Evolutionary conservation across 2,888 invertebrate species (phyloP).

Genomic region (Tromatobia lineatoria): DNA sequence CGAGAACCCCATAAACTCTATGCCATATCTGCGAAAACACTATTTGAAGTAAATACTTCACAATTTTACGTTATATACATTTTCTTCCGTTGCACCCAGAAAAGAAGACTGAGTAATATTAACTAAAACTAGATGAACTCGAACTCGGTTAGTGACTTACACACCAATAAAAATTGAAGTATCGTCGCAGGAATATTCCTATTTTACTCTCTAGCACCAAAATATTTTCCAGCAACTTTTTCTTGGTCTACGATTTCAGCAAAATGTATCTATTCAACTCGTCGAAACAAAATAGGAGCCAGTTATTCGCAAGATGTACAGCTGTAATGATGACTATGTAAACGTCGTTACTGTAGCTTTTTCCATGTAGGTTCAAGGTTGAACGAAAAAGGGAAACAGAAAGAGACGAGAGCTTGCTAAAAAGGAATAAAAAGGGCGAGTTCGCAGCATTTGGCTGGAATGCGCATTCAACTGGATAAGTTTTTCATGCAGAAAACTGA

Average conservation of each 20-base stretch:
- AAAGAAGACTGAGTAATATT: too few species aligned
- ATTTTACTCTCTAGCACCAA: not conserved
- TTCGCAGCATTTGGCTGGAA: slow-evolving; percentile 35
- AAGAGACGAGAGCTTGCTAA: not conserved
- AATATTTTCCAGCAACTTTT: not conserved
- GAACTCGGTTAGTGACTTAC: not conserved
- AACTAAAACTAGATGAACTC: slow-evolving; percentile 13
- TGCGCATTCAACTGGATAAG: slow-evolving; percentile 63
- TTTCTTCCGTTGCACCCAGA: not conserved
- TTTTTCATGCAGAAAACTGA: slow-evolving; percentile 69
- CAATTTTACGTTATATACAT: slow-evolving; percentile 9
- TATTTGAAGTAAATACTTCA: not conserved
- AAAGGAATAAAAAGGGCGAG: slow-evolving; percentile 35
- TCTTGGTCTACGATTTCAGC: not conserved
- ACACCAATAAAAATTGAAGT: not conserved
- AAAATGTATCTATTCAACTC: slow-evolving; percentile 6
- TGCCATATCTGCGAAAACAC: not conserved
- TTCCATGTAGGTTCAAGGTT: slow-evolving; percentile 33
- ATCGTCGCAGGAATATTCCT: not conserved
- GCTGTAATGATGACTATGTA: slow-evolving; percentile 42
- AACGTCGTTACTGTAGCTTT: slow-evolving; percentile 29
- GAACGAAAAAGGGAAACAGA: not conserved
- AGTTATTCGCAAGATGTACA: slow-evolving; percentile 51
- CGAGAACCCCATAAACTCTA: slow-evolving; percentile 5
- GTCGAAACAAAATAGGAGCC: slow-evolving; percentile 27